Conservation (phyloP, 92 coral and sea anemone genomes). For the Palythoa heliodiscus region DNA sequence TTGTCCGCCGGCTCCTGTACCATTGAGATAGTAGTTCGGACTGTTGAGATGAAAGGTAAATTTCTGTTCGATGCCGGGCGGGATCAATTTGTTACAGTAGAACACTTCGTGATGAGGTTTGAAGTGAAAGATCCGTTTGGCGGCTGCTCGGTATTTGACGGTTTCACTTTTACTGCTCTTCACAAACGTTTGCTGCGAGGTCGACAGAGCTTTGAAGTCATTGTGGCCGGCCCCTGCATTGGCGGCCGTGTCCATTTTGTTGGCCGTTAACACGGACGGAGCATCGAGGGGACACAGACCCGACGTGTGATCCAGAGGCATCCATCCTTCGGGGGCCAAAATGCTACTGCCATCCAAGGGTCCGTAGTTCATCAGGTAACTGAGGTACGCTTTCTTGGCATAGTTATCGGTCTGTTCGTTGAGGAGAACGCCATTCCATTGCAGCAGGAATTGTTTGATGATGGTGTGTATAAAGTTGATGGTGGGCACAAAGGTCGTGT, state of each 20-base stretch:
- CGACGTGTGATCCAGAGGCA: not conserved
- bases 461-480: conserved; percentile 21
- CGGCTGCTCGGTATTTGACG: not conserved
- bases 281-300: conserved; percentile 5
- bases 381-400: conserved; percentile 14
- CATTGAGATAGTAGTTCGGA: not conserved
- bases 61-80: conserved; percentile 28
- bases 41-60: not conserved
- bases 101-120: conserved; percentile 21
- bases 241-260: not conserved
- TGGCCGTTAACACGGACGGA: not conserved
- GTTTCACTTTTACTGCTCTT: not conserved
- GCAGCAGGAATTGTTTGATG: conserved; percentile 13
- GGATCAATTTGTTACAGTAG: conserved; percentile 6
- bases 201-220: not conserved
- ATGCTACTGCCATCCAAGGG: not conserved
- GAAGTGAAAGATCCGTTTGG: conserved; percentile 3
- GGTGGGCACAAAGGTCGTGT: not conserved
- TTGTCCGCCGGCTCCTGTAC: not conserved
- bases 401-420: conserved; percentile 16
- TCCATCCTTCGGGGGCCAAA: conserved; percentile 2
- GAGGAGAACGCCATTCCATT: conserved; percentile 13
- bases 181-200: conserved; percentile 12
- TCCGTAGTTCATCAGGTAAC: not conserved
- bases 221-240: not conserved